Percentiles rank a stretch among this genome's conserved stretches.
phyloP scores from a whole-genome alignment of 2,888 invertebrate species.

The Rhyacophila evoluta region DNA sequence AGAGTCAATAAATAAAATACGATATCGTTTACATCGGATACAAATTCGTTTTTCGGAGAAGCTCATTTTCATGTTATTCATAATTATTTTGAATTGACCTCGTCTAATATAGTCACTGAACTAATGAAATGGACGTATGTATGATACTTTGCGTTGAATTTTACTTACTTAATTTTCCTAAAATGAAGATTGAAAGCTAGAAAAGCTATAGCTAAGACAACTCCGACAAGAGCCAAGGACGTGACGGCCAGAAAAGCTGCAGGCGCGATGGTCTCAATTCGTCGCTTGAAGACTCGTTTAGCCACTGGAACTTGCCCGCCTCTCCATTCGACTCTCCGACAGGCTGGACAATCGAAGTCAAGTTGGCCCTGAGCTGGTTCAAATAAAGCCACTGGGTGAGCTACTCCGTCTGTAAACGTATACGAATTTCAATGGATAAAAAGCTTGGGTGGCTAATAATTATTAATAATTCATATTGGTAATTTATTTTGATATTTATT shows the following conservation, averaged over 20 bases:
- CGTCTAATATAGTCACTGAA: too few relatives aligned
- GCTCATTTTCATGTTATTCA: too few relatives aligned
- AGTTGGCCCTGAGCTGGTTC: slow-evolving; percentile 72
- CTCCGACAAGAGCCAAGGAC: slow-evolving; percentile 79
- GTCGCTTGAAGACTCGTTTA: slow-evolving; percentile 78
- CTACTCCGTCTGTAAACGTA: slow-evolving; percentile 73
- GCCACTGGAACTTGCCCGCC: slow-evolving; percentile 86
- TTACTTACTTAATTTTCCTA: slow-evolving; percentile 80
- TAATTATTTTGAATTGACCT: too few relatives aligned
- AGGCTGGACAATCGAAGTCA: slow-evolving; percentile 78
- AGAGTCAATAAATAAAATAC: too few relatives aligned
- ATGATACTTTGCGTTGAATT: too few relatives aligned
- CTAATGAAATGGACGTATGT: too few relatives aligned
- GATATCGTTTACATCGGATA: too few relatives aligned
- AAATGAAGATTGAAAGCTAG: slow-evolving; percentile 87
- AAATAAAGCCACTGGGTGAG: slow-evolving; percentile 80
- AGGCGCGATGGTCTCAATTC: slow-evolving; percentile 82
- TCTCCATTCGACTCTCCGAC: slow-evolving; percentile 75
- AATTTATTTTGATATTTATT: too few relatives aligned
- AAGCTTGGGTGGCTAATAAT: too few relatives aligned
- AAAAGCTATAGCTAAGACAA: slow-evolving; percentile 80
- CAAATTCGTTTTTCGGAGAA: too few relatives aligned
- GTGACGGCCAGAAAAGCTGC: slow-evolving; percentile 81
- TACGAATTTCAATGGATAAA: too few relatives aligned
- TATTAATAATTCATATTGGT: too few relatives aligned